These are phyloP conservation scores for Chaenodraco wilsoni DNA, from an alignment of 2,797 vertebrate genomes.

Conservation along the genomic window DNA sequence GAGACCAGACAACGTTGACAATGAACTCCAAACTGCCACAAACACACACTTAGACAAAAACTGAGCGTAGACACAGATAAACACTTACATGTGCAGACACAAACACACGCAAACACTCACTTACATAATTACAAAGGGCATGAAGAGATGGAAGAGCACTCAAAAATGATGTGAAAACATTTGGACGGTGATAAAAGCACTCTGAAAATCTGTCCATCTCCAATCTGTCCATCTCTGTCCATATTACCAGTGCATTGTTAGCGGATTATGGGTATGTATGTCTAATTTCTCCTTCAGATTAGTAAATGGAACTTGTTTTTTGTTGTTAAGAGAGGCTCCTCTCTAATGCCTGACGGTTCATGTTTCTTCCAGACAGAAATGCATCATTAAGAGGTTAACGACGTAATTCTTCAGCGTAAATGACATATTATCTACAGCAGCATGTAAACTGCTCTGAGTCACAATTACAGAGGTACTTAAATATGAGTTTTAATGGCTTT, in stretches of 20 bases:
- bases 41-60: slow-evolving; percentile 33
- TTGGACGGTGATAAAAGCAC: slow-evolving; percentile 15
- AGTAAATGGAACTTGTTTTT: slow-evolving; percentile 18
- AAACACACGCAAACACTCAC: slow-evolving; percentile 44
- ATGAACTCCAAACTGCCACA: slow-evolving; percentile 41
- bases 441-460: neutral
- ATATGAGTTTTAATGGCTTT: slow-evolving; percentile 8
- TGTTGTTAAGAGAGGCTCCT: slow-evolving; percentile 14
- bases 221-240: neutral
- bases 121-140: slow-evolving; percentile 39
- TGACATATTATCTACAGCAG: neutral
- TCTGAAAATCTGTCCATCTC: neutral
- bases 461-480: slow-evolving; percentile 16
- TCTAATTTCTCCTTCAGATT: neutral
- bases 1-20: slow-evolving; percentile 51
- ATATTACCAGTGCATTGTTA: slow-evolving; percentile 18
- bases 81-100: slow-evolving; percentile 51
- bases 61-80: slow-evolving; percentile 30
- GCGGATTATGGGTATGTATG: neutral
- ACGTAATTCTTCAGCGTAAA: slow-evolving; percentile 4
- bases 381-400: slow-evolving; percentile 17
- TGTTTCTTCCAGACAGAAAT: slow-evolving; percentile 24
- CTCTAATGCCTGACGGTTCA: slow-evolving; percentile 30
- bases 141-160: slow-evolving; percentile 31
- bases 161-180: slow-evolving; percentile 15